These are phyloP conservation scores for Sinocyclocheilus rhinocerous DNA, from an alignment of 2,113 vertebrate species.

Conservation along the genomic window DNA sequence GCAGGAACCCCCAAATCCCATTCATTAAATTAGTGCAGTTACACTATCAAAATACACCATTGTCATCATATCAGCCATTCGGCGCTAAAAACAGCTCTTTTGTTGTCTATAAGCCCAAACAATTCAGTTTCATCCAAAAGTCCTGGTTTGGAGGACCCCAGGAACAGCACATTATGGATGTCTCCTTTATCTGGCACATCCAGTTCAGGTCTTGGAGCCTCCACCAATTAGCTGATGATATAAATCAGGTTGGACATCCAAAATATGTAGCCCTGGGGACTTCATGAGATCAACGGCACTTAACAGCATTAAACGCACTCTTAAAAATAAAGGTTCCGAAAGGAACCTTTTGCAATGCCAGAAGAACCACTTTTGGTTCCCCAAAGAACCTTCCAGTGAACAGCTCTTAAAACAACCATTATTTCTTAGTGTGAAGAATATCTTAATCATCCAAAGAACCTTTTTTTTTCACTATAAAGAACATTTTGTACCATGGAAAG, in stretches of 20 bases:
- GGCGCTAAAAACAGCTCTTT: not conserved
- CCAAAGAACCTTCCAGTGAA: no score
- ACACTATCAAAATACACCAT: not conserved
- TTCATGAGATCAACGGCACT: no score
- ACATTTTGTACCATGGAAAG: not conserved
- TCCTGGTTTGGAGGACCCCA: no score
- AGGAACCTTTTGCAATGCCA: not conserved
- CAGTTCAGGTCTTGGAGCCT: no score
- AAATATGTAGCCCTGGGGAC: not conserved
- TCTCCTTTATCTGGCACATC: not conserved
- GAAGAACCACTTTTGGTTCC: not conserved
- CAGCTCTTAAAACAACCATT: not conserved
- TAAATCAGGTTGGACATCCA: not conserved
- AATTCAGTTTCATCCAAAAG: no score
- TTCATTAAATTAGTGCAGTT: not conserved
- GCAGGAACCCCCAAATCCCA: not conserved
- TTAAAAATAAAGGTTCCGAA: no score
- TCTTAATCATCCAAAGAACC: no score
- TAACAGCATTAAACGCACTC: no score
- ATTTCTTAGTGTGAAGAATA: no score
- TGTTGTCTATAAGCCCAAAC: not conserved
- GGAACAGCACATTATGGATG: not conserved
- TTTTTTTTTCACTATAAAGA: no score
- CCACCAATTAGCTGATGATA: not conserved
- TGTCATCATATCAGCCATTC: not conserved